These are phyloP conservation scores for Tipula vernalis DNA, from an alignment of 2,888 invertebrate genomes.

Conservation along the genomic window DNA sequence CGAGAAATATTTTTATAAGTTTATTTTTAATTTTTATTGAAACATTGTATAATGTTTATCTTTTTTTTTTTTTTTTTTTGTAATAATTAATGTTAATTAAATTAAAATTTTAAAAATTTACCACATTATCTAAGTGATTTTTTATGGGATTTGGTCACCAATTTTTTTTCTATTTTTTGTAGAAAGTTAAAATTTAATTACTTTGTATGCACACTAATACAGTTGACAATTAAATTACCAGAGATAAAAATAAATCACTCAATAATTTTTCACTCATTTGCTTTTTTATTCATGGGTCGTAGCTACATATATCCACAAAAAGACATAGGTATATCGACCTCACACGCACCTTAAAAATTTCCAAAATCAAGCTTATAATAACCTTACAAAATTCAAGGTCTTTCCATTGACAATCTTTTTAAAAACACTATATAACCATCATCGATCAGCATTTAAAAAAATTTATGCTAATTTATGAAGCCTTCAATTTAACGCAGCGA, in stretches of 20 bases:
- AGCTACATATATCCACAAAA: too few species aligned
- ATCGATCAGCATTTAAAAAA: not conserved
- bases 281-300: too few species aligned
- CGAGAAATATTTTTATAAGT: not conserved
- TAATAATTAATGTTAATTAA: not conserved
- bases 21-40: not conserved
- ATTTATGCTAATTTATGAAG: not conserved
- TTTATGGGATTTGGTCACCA: not conserved
- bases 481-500: not conserved
- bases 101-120: not conserved
- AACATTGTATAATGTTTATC: too few species aligned
- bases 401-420: not conserved
- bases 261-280: too few species aligned
- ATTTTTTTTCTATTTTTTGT: not conserved
- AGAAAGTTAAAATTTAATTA: not conserved
- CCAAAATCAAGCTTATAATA: not conserved
- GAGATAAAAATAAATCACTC: too few species aligned
- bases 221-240: too few species aligned
- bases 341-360: not conserved
- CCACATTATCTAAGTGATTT: not conserved
- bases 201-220: not conserved
- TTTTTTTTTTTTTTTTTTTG: not conserved
- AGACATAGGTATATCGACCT: not conserved
- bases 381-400: not conserved
- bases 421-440: not conserved